These are phyloP conservation scores for Oceanodroma tethys DNA, from an alignment of 2,113 vertebrate species.

Conservation along the genomic window DNA sequence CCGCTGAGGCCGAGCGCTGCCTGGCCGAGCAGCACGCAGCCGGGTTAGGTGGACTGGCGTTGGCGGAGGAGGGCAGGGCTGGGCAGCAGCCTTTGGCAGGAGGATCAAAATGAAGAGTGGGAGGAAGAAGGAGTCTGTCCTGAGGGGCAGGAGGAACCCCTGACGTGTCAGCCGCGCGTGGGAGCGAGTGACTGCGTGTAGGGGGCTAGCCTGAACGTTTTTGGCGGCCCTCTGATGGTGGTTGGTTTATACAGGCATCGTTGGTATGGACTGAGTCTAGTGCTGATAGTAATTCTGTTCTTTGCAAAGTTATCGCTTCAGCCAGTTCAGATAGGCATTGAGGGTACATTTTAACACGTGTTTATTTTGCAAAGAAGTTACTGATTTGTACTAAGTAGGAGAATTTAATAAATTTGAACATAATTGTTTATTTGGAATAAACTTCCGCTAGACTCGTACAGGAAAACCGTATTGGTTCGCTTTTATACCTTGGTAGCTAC, in stretches of 20 bases:
- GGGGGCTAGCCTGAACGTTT: not conserved
- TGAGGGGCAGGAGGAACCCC: not conserved
- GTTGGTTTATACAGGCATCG: rapidly evolving
- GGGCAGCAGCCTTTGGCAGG: not conserved
- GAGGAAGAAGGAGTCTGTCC: not conserved
- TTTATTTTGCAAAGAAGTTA: not conserved
- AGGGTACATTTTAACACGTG: rapidly evolving
- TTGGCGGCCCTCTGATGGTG: not conserved
- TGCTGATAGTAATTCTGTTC: not conserved
- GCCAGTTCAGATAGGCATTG: rapidly evolving
- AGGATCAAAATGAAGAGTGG: not conserved
- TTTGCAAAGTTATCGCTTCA: not conserved
- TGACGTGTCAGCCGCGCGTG: rapidly evolving
- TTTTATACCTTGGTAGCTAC: rapidly evolving
- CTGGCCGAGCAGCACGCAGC: not conserved
- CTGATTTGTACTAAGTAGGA: not conserved
- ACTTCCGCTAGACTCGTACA: rapidly evolving
- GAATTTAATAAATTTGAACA: not conserved
- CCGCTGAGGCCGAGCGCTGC: not conserved
- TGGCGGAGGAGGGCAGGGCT: not conserved
- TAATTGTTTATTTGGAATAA: not conserved
- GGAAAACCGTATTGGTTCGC: not conserved
- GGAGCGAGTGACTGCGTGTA: not conserved
- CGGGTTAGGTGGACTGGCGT: not conserved
- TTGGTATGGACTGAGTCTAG: rapidly evolving